Evolutionary conservation across 2,797 vertebrate species (phyloP).

Genomic region (Ara ararauna): DNA sequence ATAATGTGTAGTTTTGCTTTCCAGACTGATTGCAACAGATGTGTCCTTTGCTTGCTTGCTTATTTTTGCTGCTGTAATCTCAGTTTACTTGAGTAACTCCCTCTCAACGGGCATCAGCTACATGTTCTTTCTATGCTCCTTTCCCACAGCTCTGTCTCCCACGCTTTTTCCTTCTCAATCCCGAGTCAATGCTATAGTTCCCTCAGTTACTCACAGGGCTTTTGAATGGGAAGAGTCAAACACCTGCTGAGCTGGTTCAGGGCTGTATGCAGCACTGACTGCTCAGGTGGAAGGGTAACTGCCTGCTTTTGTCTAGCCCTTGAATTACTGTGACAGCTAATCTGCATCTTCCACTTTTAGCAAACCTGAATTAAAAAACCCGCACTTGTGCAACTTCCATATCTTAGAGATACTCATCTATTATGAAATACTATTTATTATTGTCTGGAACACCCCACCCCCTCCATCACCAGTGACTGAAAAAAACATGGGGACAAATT

Average conservation of each 20-base stretch:
- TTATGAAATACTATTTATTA: not conserved
- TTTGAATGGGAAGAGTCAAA: constrained; percentile 47
- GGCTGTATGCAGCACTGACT: not conserved
- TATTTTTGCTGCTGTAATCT: constrained; percentile 37
- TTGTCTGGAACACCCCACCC: not conserved
- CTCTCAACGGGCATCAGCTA: constrained; percentile 32
- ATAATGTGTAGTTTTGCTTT: not conserved
- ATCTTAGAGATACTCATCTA: not conserved
- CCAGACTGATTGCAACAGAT: not conserved
- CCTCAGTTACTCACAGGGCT: not conserved
- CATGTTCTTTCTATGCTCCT: not conserved
- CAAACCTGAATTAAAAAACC: not conserved
- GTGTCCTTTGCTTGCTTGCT: not conserved
- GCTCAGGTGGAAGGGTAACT: constrained; percentile 35
- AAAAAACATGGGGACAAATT: not conserved
- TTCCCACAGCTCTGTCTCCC: constrained; percentile 58
- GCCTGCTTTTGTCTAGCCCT: constrained; percentile 12
- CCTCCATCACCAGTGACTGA: not conserved
- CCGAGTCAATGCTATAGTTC: not conserved
- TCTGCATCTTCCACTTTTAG: not conserved
- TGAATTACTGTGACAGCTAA: constrained; percentile 24
- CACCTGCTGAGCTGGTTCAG: constrained; percentile 38
- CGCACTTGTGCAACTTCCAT: not conserved
- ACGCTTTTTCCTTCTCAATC: constrained; percentile 29
- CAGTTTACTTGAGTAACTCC: constrained; percentile 18